phyloP scores from a whole-genome alignment of 2,797 vertebrate species.

The Etheostoma perlongum region DNA sequence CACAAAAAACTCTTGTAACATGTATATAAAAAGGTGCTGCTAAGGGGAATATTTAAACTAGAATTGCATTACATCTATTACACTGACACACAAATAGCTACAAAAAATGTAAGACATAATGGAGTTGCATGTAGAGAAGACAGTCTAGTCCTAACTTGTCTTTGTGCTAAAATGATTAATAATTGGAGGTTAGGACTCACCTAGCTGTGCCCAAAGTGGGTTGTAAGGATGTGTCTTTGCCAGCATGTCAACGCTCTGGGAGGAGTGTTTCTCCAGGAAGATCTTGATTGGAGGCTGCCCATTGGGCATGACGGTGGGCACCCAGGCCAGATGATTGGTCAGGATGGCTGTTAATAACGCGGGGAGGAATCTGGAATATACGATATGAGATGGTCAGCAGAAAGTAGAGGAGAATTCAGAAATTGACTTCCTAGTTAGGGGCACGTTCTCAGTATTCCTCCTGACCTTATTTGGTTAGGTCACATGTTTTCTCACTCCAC shows the following conservation, averaged over 20 bases:
- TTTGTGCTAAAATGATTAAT: slow-evolving; percentile 10
- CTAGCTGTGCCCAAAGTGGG: slow-evolving; percentile 95
- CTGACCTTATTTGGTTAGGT: slow-evolving; percentile 24
- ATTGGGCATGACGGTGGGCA: slow-evolving; percentile 99
- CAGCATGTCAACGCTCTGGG: slow-evolving; percentile 97
- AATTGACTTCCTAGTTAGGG: background rate
- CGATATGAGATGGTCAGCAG: slow-evolving; percentile 22
- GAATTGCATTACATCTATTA: background rate
- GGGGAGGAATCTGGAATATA: slow-evolving; percentile 91
- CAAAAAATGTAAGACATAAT: background rate
- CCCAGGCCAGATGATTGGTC: slow-evolving; percentile 99
- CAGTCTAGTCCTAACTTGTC: slow-evolving; percentile 28
- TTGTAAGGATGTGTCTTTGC: slow-evolving; percentile 99
- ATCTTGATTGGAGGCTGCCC: slow-evolving; percentile 98
- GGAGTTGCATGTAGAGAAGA: background rate
- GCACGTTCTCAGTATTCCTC: background rate
- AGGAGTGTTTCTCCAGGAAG: slow-evolving; percentile 99
- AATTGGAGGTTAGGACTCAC: slow-evolving; percentile 56
- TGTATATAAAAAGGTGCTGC: too few relatives aligned
- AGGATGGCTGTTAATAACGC: slow-evolving; percentile 96
- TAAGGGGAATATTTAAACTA: background rate
- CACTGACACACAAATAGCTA: background rate
- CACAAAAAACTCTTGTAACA: too few relatives aligned
- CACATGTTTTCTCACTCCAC: background rate
- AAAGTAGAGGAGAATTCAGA: background rate